These are phyloP conservation scores for Nymphalis io DNA, from an alignment of 1,140 invertebrate species.

Conservation along the genomic window DNA sequence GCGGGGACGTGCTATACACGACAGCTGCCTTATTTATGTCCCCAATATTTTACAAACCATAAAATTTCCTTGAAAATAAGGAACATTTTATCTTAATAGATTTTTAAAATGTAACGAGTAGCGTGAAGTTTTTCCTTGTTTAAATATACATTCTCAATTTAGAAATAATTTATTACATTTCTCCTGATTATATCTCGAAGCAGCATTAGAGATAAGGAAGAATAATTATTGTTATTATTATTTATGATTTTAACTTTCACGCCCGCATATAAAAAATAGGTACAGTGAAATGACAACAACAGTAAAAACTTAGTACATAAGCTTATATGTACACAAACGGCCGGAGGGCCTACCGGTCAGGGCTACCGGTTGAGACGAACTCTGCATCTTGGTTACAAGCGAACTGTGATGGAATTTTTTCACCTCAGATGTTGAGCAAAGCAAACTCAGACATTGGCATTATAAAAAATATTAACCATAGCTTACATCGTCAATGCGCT, in stretches of 20 bases:
- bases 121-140: slow-evolving; percentile 6
- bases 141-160: not conserved
- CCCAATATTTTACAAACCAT: slow-evolving; percentile 79
- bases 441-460: not conserved
- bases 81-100: slow-evolving; percentile 75
- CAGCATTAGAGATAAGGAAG: too few relatives aligned
- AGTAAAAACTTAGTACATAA: not conserved
- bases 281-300: too few relatives aligned
- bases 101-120: slow-evolving; percentile 53
- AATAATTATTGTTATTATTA: too few relatives aligned
- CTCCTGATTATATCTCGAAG: too few relatives aligned
- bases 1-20: slow-evolving; percentile 71
- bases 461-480: not conserved
- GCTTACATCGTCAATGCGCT: too few relatives aligned
- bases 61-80: slow-evolving; percentile 74
- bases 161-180: not conserved
- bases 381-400: not conserved
- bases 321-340: not conserved
- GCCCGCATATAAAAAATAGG: too few relatives aligned
- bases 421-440: too few relatives aligned
- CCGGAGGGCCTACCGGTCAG: too few relatives aligned
- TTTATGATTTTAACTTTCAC: too few relatives aligned
- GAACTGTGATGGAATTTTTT: too few relatives aligned
- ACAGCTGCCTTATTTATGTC: slow-evolving; percentile 74
- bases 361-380: too few relatives aligned